phyloP scores from a whole-genome alignment of 2,113 vertebrate genomes.

The Microtus richardsoni region DNA sequence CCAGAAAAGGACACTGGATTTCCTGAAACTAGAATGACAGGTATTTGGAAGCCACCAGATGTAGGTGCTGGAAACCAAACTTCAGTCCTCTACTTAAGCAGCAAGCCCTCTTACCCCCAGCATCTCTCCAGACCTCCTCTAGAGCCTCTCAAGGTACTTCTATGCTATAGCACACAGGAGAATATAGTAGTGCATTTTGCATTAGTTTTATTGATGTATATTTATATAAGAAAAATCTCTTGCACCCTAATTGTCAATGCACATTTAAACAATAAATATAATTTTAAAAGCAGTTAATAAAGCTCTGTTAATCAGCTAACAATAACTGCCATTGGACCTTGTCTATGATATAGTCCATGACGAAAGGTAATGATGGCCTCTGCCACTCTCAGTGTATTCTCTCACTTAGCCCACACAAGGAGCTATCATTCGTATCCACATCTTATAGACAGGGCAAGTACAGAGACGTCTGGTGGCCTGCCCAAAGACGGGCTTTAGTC shows the following conservation, averaged over 20 bases:
- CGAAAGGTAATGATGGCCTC: no score
- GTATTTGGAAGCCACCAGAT: neutral
- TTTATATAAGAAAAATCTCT: neutral
- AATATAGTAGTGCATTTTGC: neutral
- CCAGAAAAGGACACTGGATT: neutral
- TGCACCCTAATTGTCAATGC: neutral
- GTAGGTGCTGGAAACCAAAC: neutral
- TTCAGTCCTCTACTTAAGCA: neutral
- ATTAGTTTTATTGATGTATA: slow-evolving; percentile 20
- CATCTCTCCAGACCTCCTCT: neutral
- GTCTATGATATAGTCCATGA: neutral
- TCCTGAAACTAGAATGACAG: neutral
- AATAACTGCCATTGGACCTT: slow-evolving; percentile 6
- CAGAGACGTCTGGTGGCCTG: neutral
- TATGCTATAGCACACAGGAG: neutral
- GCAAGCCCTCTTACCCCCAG: neutral
- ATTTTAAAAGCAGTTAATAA: neutral
- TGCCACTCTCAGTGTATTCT: neutral
- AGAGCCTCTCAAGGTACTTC: neutral
- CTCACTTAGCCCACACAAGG: slow-evolving; percentile 18
- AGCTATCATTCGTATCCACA: neutral
- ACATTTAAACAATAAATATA: neutral
- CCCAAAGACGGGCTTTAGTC: neutral
- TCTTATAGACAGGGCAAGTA: slow-evolving; percentile 11
- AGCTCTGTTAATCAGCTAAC: neutral